Evolutionary conservation across 2,888 invertebrate genomes (phyloP).

Genomic region (Xanthia togata): DNA sequence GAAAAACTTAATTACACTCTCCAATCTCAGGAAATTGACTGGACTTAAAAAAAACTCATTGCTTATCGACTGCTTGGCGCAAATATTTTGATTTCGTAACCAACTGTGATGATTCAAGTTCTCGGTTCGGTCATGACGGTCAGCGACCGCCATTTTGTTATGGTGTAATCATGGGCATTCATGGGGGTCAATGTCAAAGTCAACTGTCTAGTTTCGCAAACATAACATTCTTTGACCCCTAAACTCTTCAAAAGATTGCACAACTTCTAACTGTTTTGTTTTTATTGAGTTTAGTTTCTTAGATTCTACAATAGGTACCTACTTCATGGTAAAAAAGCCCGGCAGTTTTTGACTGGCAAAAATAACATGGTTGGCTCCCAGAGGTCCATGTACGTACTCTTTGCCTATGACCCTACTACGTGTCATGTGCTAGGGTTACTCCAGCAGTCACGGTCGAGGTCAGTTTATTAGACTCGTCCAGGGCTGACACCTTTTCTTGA

Average conservation of each 20-base stretch:
- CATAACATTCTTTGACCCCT: constrained; percentile 4
- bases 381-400: neutral
- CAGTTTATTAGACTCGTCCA: constrained; percentile 37
- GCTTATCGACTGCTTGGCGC: constrained; percentile 41
- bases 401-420: neutral
- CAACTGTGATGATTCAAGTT: constrained; percentile 2
- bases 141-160: constrained; percentile 42
- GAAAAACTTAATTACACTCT: constrained; percentile 87
- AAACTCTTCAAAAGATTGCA: constrained; percentile 6
- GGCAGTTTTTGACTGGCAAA: neutral
- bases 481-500: constrained; percentile 56
- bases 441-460: constrained; percentile 35
- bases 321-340: no score
- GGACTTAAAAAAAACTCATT: constrained; percentile 72
- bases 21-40: constrained; percentile 83
- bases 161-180: constrained; percentile 16
- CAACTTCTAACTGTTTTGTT: neutral
- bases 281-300: neutral
- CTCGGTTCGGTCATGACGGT: constrained; percentile 5
- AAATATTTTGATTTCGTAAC: constrained; percentile 37
- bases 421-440: constrained; percentile 19
- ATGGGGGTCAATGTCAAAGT: constrained; percentile 36
- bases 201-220: constrained; percentile 1
- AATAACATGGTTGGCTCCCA: neutral
- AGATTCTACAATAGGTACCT: neutral